Evolutionary conservation across 1,140 invertebrate species (phyloP).

Genomic region (Lepidurus arcticus): DNA sequence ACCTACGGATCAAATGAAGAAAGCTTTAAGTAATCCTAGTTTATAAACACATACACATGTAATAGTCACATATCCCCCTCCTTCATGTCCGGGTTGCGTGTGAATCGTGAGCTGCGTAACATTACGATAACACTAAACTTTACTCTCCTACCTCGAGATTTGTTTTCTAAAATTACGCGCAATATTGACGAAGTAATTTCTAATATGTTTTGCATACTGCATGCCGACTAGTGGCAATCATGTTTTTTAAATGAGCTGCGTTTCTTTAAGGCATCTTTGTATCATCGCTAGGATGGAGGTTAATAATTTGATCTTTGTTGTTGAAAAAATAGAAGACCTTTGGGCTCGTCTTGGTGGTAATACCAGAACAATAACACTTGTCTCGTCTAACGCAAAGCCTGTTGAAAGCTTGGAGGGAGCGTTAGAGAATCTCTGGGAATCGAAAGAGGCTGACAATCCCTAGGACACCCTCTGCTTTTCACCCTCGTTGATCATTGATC

Average conservation of each 20-base stretch:
- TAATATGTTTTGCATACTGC: too few species aligned
- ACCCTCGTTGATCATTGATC: slow-evolving; percentile 21
- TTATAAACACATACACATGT: slow-evolving; percentile 10
- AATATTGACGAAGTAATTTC: too few species aligned
- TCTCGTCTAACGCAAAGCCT: background rate
- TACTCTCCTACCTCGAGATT: background rate
- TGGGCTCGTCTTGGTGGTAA: background rate
- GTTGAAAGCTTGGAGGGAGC: slow-evolving; percentile 1
- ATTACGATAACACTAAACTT: background rate
- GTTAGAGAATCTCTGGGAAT: background rate
- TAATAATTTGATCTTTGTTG: too few species aligned
- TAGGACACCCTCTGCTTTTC: slow-evolving; percentile 18
- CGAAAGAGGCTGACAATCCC: background rate
- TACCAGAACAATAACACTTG: slow-evolving; percentile 12
- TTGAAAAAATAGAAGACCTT: background rate
- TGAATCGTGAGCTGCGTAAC: background rate
- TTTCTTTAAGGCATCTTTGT: too few species aligned
- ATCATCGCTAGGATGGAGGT: too few species aligned
- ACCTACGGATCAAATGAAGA: background rate
- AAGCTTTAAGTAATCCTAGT: slow-evolving; percentile 6
- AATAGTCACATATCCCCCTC: slow-evolving; percentile 3
- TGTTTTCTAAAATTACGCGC: background rate
- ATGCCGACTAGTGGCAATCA: too few species aligned
- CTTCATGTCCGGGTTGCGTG: background rate
- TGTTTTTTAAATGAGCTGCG: too few species aligned